A percentile compares a stretch with the other conserved stretches of the same genome.
Conservation (phyloP, 2,797 vertebrate species). For the Sebastes wilsoni region DNA sequence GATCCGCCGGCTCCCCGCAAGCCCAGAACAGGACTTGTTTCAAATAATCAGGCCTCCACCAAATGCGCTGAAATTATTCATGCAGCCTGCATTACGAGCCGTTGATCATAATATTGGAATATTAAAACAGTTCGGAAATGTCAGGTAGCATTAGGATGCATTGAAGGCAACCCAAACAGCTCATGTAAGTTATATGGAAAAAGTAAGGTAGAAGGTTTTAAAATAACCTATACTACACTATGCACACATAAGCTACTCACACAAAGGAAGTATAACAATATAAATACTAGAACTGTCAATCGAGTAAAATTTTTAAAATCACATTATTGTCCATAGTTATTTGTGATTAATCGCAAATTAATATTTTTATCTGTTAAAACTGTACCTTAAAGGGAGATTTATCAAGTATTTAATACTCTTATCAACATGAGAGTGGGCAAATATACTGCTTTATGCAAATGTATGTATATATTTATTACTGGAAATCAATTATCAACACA, state of each 20-base stretch:
- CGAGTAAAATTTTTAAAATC: accelerated
- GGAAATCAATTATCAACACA: no score
- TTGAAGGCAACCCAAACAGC: conserved; percentile 55
- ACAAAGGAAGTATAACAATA: not conserved
- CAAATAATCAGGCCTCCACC: conserved; percentile 74
- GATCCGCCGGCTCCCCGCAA: conserved; percentile 81
- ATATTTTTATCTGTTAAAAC: accelerated
- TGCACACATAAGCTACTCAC: not conserved
- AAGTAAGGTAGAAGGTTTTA: not conserved
- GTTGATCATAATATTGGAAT: conserved; percentile 78
- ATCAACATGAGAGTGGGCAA: no score
- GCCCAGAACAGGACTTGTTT: conserved; percentile 77
- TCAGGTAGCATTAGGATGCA: conserved; percentile 71
- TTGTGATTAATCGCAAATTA: no score
- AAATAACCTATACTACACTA: not conserved
- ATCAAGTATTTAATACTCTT: no score
- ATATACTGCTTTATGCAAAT: no score
- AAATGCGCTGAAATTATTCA: conserved; percentile 81
- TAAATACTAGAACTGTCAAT: no score
- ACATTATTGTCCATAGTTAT: no score
- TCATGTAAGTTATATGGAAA: conserved; percentile 19
- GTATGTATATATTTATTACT: no score
- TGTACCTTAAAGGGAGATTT: no score
- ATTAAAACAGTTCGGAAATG: conserved; percentile 73
- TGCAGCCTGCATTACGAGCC: conserved; percentile 75